Conservation (phyloP, 2,113 vertebrate species). For the Antechinus flavipes region DNA sequence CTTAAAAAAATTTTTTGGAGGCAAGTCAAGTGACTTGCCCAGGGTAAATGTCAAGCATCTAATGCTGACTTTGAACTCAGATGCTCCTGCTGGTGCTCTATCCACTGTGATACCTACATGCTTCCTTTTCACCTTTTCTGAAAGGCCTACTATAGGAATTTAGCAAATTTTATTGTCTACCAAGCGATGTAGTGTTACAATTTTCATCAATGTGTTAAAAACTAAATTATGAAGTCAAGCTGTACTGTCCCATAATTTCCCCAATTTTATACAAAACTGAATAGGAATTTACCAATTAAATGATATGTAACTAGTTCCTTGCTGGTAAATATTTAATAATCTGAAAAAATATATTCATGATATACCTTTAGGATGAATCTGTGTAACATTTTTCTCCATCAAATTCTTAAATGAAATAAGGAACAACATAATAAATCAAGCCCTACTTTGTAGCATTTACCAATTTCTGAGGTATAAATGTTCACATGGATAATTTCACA, state of each 20-base stretch:
- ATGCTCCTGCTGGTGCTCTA: not conserved
- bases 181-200: not conserved
- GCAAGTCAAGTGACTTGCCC: not conserved
- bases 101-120: not conserved
- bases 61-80: not conserved
- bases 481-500: not conserved
- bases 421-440: not conserved
- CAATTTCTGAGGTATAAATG: not conserved
- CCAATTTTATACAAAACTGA: not conserved
- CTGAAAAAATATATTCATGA: not conserved
- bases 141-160: not conserved
- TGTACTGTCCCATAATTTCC: not conserved
- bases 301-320: not conserved
- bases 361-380: not conserved
- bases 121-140: not conserved
- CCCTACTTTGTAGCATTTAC: not conserved
- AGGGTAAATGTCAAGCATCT: not conserved
- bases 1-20: not conserved
- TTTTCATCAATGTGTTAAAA: not conserved
- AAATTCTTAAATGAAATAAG: not conserved
- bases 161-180: too few relatives aligned
- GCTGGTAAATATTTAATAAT: not conserved
- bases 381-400: not conserved
- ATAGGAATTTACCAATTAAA: not conserved
- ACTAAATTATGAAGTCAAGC: not conserved